phyloP scores from a whole-genome alignment of 2,113 vertebrate species.

The Brachypteracias leptosomus region DNA sequence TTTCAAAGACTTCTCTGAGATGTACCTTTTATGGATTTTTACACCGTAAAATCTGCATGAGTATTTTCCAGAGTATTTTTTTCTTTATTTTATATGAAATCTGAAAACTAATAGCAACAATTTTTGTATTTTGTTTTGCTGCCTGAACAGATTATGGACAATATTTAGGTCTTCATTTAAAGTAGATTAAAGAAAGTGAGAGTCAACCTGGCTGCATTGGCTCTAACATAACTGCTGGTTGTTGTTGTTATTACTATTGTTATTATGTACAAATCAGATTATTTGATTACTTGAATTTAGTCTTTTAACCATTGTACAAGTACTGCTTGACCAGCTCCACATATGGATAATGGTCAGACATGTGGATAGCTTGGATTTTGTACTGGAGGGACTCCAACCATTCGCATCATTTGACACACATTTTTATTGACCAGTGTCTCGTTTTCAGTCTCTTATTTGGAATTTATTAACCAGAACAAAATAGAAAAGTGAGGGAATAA shows the following conservation, averaged over 20 bases:
- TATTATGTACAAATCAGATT: not conserved
- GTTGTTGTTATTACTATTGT: too few species aligned
- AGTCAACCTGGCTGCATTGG: not conserved
- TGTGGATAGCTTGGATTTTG: not conserved
- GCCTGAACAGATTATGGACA: not conserved
- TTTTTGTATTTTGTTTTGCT: not conserved
- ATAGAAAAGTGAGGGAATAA: not conserved
- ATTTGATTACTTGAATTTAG: not conserved
- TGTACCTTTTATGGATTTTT: not conserved
- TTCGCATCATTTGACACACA: accelerated
- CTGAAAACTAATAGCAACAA: not conserved
- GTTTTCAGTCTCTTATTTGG: not conserved
- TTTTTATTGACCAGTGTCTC: not conserved
- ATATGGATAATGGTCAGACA: not conserved
- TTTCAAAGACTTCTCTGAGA: not conserved
- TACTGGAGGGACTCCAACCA: not conserved
- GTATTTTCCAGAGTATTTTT: not conserved
- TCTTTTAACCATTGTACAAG: not conserved
- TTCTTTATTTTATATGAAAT: not conserved
- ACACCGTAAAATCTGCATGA: not conserved
- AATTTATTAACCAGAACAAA: not conserved
- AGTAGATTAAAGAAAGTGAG: not conserved
- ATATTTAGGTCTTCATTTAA: not conserved
- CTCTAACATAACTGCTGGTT: not conserved
- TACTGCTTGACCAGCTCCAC: not conserved